Conservation (phyloP, 2,113 vertebrate species). For the Nothoprocta pentlandii region DNA sequence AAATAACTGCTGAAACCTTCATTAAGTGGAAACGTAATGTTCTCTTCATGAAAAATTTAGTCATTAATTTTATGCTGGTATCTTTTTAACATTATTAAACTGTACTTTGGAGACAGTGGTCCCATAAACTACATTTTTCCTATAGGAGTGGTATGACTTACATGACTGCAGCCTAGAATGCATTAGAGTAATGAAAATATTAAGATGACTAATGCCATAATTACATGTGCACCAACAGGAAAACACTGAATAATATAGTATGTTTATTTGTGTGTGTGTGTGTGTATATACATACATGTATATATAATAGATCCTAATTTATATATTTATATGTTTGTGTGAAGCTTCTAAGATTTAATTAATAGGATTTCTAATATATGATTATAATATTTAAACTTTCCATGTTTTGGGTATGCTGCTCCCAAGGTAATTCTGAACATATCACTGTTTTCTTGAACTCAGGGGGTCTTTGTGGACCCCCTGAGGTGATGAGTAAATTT, state of each 20-base stretch:
- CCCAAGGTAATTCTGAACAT: background rate
- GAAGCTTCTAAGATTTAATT: background rate
- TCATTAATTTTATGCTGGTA: constrained; percentile 67
- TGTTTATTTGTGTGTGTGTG: background rate
- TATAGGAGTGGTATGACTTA: constrained; percentile 20
- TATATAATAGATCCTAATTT: background rate
- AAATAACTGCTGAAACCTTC: constrained; percentile 43
- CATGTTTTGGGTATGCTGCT: background rate
- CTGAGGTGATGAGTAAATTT: background rate
- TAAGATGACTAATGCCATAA: constrained; percentile 57
- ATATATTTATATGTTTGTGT: background rate
- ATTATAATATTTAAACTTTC: background rate
- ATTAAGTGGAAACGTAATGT: constrained; percentile 45
- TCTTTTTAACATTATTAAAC: constrained; percentile 63
- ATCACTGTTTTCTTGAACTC: background rate
- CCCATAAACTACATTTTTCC: constrained; percentile 44
- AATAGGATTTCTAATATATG: background rate
- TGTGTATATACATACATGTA: background rate
- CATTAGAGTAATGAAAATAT: constrained; percentile 49
- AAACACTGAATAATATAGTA: background rate
- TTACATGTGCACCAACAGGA: constrained; percentile 12
- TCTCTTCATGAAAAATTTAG: constrained; percentile 53
- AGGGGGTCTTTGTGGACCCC: background rate
- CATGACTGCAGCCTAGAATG: constrained; percentile 13
- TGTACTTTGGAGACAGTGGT: constrained; percentile 21